Percentiles rank a stretch among this genome's conserved stretches.
These are phyloP conservation scores for Narcine bancroftii DNA, from an alignment of 2,113 vertebrate species.

Conservation along the genomic window DNA sequence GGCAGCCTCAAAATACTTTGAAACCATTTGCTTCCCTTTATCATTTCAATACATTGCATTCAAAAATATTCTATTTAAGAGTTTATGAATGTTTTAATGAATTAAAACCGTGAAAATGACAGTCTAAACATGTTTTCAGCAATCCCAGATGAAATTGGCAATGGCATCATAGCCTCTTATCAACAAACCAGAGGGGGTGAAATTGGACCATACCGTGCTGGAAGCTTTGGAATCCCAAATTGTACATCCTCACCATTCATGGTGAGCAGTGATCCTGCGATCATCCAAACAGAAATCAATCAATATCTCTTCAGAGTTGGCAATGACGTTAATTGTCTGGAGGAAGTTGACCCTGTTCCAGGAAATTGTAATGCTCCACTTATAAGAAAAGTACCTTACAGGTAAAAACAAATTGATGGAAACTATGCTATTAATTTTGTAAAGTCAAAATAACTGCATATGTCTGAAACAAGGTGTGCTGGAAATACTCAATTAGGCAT, in stretches of 20 bases:
- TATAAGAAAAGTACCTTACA: not conserved
- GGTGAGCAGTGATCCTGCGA: not conserved
- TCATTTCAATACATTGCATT: not conserved
- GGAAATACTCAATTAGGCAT: no score
- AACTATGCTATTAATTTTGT: no score
- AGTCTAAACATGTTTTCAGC: not conserved
- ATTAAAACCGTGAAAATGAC: not conserved
- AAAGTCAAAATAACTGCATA: no score
- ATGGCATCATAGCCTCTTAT: not conserved
- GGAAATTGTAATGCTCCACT: constrained; percentile 9
- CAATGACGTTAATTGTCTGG: not conserved
- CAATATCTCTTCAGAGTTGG: not conserved
- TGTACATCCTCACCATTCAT: not conserved
- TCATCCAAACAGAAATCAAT: not conserved
- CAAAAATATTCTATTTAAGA: not conserved
- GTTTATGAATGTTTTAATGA: not conserved
- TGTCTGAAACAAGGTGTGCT: no score
- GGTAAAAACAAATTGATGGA: not conserved
- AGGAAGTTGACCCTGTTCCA: not conserved
- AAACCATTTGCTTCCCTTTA: not conserved
- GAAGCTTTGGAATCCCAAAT: not conserved
- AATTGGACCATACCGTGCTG: not conserved
- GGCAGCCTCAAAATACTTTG: no score
- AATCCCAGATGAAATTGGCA: not conserved
- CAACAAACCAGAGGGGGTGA: not conserved